phyloP scores from a whole-genome alignment of 2,888 invertebrate species.

The Torymus aiolomorphi region DNA sequence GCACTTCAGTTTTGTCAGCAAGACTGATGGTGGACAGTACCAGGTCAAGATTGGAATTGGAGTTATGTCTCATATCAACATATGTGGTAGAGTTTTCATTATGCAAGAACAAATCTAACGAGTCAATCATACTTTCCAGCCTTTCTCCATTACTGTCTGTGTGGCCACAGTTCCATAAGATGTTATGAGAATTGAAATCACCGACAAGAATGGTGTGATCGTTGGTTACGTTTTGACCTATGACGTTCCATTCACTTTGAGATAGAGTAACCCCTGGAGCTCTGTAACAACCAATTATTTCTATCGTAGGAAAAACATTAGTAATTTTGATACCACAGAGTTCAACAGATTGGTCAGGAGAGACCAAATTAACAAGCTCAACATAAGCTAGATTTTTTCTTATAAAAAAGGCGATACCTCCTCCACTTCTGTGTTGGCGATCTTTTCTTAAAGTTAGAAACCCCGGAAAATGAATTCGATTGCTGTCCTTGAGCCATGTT shows the following conservation, averaged over 20 bases:
- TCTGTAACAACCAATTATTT: too few species aligned
- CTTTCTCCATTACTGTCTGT: slow-evolving; percentile 35
- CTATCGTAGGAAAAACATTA: background rate
- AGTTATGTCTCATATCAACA: slow-evolving; percentile 12
- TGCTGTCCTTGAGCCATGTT: background rate
- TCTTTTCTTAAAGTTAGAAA: slow-evolving; percentile 13
- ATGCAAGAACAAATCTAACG: slow-evolving; percentile 33
- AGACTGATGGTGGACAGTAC: slow-evolving; percentile 33
- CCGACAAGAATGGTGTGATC: too few species aligned
- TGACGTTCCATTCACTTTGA: too few species aligned
- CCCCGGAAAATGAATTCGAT: background rate
- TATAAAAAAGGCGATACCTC: slow-evolving; percentile 3
- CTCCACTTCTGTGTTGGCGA: background rate
- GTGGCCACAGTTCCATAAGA: slow-evolving; percentile 19
- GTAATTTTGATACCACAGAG: background rate
- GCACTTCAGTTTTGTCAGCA: slow-evolving; percentile 30
- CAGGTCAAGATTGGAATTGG: slow-evolving; percentile 46
- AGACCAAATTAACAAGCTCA: background rate
- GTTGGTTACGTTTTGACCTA: too few species aligned
- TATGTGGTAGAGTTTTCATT: background rate
- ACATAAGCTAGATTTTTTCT: background rate
- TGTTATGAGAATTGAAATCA: slow-evolving; percentile 43
- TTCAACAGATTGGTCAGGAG: background rate
- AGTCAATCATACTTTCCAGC: slow-evolving; percentile 20
- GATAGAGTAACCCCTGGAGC: too few species aligned